Conservation (phyloP, 2,888 invertebrate genomes). For the Ceriagrion tenellum region DNA sequence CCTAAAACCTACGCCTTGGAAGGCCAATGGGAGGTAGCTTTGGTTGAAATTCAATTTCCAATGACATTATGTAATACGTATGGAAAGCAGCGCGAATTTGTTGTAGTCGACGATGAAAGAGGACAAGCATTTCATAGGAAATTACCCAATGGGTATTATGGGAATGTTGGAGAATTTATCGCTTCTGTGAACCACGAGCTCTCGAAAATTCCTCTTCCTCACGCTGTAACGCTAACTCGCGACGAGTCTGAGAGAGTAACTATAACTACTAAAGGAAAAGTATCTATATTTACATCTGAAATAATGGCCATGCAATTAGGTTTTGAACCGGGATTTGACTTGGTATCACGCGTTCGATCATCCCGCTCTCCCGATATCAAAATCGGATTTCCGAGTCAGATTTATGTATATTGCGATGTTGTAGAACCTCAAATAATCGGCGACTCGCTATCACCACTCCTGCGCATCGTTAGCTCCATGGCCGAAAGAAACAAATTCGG, state of each 20-base stretch:
- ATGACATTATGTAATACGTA: slow-evolving; percentile 70
- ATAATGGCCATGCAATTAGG: slow-evolving; percentile 46
- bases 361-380: slow-evolving; percentile 6
- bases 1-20: slow-evolving; percentile 70
- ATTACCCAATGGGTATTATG: background rate
- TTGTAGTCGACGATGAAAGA: background rate
- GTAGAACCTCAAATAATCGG: slow-evolving; percentile 73
- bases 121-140: background rate
- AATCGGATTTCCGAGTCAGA: slow-evolving; percentile 68
- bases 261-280: background rate
- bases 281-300: background rate
- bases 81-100: slow-evolving; percentile 4
- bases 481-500: slow-evolving; percentile 70
- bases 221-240: background rate
- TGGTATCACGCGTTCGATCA: background rate
- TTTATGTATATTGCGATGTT: slow-evolving; percentile 73
- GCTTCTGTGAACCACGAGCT: background rate
- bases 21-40: slow-evolving; percentile 72
- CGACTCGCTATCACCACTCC: slow-evolving; percentile 72
- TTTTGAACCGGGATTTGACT: background rate
- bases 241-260: background rate
- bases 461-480: slow-evolving; percentile 72
- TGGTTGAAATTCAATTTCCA: slow-evolving; percentile 71
- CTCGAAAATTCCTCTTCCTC: background rate
- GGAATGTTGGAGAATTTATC: background rate